Evolutionary conservation across 2,797 vertebrate species (phyloP).

Genomic region (Lacerta viridis): DNA sequence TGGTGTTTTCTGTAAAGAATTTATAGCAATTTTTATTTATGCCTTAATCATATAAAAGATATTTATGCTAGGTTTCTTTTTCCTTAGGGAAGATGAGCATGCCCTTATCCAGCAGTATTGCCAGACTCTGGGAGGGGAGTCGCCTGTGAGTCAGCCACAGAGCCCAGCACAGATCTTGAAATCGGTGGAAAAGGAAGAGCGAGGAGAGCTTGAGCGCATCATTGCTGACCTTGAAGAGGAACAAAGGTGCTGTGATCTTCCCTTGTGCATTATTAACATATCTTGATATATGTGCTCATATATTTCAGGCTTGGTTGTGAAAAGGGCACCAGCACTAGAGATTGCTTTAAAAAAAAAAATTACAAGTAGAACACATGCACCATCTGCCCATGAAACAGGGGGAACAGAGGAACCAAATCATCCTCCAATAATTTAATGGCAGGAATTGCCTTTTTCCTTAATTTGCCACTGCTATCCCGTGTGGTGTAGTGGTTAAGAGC

Average conservation of each 20-base stretch:
- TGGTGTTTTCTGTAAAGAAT: neutral
- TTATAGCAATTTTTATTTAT: conserved; percentile 15
- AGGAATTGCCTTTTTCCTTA: neutral
- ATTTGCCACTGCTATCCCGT: neutral
- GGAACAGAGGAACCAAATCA: neutral
- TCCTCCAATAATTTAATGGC: neutral
- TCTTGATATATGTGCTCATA: conserved; percentile 10
- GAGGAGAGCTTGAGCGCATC: conserved; percentile 92
- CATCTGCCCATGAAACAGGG: neutral
- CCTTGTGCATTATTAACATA: neutral
- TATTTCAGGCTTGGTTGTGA: conserved; percentile 4
- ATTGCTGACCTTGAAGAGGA: conserved; percentile 95
- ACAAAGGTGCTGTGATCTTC: conserved; percentile 84
- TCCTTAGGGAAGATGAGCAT: conserved; percentile 94
- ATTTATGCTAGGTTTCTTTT: conserved; percentile 36
- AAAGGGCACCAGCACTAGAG: neutral
- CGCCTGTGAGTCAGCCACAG: conserved; percentile 92
- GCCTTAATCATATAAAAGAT: neutral
- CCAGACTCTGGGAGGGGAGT: conserved; percentile 94
- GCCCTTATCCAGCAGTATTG: conserved; percentile 97
- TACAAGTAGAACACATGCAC: neutral
- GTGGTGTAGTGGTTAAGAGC: too few relatives aligned
- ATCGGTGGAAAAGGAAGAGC: conserved; percentile 94
- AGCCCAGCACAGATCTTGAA: conserved; percentile 97
- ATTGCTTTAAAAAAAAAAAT: too few relatives aligned